A percentile compares a stretch with the other conserved stretches of the same genome.
These are phyloP conservation scores for Theonella swinhoei DNA, from an alignment of 37 sponge, comb jelly and placozoan genomes.

Conservation along the genomic window DNA sequence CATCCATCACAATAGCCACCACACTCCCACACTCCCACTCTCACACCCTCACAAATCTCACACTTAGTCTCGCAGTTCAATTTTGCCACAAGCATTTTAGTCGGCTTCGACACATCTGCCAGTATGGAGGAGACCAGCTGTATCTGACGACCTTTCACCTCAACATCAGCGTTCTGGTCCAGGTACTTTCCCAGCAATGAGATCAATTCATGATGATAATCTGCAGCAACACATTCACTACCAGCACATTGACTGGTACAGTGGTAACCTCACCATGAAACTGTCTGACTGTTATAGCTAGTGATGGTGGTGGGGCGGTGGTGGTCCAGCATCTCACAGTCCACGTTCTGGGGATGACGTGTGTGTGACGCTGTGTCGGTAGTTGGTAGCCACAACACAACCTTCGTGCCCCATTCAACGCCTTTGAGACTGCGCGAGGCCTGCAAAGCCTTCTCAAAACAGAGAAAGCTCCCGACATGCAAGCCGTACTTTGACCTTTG, in stretches of 20 bases:
- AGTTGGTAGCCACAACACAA: neutral
- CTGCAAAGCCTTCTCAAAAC: neutral
- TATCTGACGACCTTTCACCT: slow-evolving; percentile 39
- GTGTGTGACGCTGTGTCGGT: neutral
- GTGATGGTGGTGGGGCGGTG: neutral
- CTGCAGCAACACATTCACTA: slow-evolving; percentile 1
- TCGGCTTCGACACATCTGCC: slow-evolving; percentile 34
- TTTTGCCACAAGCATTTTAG: slow-evolving; percentile 20
- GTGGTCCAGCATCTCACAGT: too few relatives aligned
- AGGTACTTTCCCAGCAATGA: slow-evolving; percentile 10
- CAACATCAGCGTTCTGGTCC: too few relatives aligned
- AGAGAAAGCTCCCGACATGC: neutral
- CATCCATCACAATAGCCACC: too few relatives aligned
- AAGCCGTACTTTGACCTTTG: neutral
- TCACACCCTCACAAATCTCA: neutral
- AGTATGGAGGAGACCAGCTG: slow-evolving; percentile 20
- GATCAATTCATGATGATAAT: neutral
- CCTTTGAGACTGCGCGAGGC: neutral
- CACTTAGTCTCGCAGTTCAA: slow-evolving; percentile 44
- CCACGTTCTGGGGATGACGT: too few relatives aligned
- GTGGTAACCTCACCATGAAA: neutral
- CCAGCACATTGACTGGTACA: neutral
- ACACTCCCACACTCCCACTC: too few relatives aligned
- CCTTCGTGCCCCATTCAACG: neutral
- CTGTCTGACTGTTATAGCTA: neutral